Evolutionary conservation across 2,888 invertebrate species (phyloP).

Genomic region (Diarsia brunnea): DNA sequence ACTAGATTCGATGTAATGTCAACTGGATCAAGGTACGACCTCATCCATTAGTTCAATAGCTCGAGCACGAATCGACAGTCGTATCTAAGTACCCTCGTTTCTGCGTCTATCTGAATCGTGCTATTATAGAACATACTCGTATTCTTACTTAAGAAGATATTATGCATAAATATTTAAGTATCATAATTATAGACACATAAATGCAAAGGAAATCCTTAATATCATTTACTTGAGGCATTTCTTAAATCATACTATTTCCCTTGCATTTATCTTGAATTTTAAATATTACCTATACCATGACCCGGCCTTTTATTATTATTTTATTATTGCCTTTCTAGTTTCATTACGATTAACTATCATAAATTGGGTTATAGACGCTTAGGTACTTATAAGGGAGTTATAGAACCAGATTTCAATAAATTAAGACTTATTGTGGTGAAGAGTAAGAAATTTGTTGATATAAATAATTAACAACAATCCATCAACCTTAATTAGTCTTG

Average conservation of each 20-base stretch:
- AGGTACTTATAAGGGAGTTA: conserved; percentile 3
- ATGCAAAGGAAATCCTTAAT: too few relatives aligned
- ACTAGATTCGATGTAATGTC: conserved; percentile 78
- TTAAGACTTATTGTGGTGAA: conserved; percentile 17
- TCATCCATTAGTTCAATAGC: conserved; percentile 83
- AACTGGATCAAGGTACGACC: conserved; percentile 85
- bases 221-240: too few relatives aligned
- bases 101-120: conserved; percentile 22
- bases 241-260: conserved; percentile 24
- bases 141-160: conserved; percentile 1
- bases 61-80: conserved; percentile 65
- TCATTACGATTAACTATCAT: conserved; percentile 40
- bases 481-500: conserved; percentile 59
- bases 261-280: conserved; percentile 33
- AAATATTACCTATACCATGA: conserved; percentile 36
- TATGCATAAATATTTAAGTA: too few relatives aligned
- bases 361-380: conserved; percentile 41
- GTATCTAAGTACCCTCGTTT: conserved; percentile 19
- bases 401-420: conserved; percentile 30
- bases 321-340: conserved; percentile 29
- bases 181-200: too few relatives aligned
- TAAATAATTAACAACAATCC: conserved; percentile 45
- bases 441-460: conserved; percentile 36
- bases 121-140: not conserved
- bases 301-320: too few relatives aligned